Conservation (phyloP, 2,888 invertebrate species). For the Perizoma flavofasciatum region DNA sequence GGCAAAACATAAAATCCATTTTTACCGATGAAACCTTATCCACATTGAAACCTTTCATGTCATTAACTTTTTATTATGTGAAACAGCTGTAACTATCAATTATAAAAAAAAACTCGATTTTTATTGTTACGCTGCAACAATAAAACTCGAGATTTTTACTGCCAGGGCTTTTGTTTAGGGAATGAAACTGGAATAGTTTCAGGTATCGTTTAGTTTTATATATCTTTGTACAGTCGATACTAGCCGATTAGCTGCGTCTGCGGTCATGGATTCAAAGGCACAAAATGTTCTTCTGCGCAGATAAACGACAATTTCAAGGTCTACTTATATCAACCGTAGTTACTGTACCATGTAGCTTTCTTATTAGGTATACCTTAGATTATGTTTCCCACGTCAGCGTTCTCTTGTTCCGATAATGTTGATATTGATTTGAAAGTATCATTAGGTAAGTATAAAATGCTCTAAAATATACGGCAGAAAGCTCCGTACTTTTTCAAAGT, state of each 20-base stretch:
- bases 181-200: conserved; percentile 3
- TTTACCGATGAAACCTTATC: conserved; percentile 8
- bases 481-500: no score
- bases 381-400: no score
- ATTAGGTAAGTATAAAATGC: neutral
- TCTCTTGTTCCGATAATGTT: neutral
- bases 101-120: conserved; percentile 15
- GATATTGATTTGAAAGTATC: neutral
- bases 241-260: no score
- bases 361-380: no score
- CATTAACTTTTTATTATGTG: conserved; percentile 24
- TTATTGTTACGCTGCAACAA: no score
- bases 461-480: neutral
- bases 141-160: conserved; percentile 22
- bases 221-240: no score
- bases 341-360: no score
- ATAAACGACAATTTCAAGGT: no score
- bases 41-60: conserved; percentile 14
- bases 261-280: no score
- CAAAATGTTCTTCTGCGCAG: no score
- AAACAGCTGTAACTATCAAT: conserved; percentile 26
- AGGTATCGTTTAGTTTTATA: conserved; percentile 4
- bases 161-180: conserved; percentile 4
- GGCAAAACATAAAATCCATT: conserved; percentile 7
- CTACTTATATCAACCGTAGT: no score